A percentile compares a stretch with the other conserved stretches of the same genome.
Evolutionary conservation across 2,113 vertebrate genomes (phyloP).

Genomic region (Hucho hucho): DNA sequence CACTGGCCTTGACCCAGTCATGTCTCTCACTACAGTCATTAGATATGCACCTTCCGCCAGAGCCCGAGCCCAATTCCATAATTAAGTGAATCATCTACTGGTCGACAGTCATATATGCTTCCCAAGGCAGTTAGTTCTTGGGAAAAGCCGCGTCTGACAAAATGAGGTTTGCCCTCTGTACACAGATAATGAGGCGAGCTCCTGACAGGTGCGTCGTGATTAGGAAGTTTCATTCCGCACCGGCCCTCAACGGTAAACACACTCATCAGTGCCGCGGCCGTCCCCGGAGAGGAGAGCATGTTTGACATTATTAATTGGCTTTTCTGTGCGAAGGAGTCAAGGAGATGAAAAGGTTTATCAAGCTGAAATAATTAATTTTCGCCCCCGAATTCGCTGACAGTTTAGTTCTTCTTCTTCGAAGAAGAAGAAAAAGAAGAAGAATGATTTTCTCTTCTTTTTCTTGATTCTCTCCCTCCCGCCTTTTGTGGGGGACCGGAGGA

Average conservation of each 20-base stretch:
- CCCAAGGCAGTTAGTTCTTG: conserved; percentile 82
- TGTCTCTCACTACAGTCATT: conserved; percentile 54
- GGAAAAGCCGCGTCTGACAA: conserved; percentile 86
- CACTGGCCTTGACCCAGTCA: conserved; percentile 13
- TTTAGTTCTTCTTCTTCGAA: conserved; percentile 80
- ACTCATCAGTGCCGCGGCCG: conserved; percentile 86
- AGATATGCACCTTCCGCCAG: conserved; percentile 67
- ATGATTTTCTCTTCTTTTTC: conserved; percentile 46
- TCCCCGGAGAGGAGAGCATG: conserved; percentile 92
- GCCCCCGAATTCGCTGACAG: conserved; percentile 94
- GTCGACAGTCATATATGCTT: conserved; percentile 82
- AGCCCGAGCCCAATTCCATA: conserved; percentile 72
- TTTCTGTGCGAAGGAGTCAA: conserved; percentile 97
- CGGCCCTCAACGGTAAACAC: conserved; percentile 88
- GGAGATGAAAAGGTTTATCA: conserved; percentile 99
- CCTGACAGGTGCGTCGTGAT: conserved; percentile 95
- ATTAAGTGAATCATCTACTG: conserved; percentile 95
- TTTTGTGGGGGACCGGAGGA: conserved; percentile 77
- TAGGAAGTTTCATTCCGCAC: conserved; percentile 81
- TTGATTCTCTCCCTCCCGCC: conserved; percentile 45
- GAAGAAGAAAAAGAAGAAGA: conserved; percentile 71
- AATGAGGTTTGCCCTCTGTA: conserved; percentile 89
- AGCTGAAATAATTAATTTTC: conserved; percentile 99
- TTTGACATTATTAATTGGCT: conserved; percentile 99
- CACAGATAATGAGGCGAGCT: conserved; percentile 87